Evolutionary conservation across 2,888 invertebrate species (phyloP).

Genomic region (Acleris laterana): DNA sequence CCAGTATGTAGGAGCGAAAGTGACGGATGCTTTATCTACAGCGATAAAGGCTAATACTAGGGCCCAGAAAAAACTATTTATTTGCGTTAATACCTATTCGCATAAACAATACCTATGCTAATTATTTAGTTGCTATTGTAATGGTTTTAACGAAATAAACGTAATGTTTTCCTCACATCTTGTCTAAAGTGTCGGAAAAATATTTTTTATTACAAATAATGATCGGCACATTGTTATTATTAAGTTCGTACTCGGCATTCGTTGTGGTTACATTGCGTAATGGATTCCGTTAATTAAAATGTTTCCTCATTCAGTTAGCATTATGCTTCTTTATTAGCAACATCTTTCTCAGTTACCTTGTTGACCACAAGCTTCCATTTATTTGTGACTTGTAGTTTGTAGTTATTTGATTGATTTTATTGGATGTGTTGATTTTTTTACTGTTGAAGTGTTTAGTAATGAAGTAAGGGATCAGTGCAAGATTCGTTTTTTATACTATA

Average conservation of each 20-base stretch:
- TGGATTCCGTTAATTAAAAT: not conserved
- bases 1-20: too few relatives aligned
- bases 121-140: too few relatives aligned
- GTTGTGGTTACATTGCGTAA: not conserved
- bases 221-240: not conserved
- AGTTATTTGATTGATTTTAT: not conserved
- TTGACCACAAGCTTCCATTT: not conserved
- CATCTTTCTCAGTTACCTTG: not conserved
- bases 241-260: not conserved
- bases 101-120: too few relatives aligned
- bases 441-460: not conserved
- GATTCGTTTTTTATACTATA: not conserved
- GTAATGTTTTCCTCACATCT: not conserved
- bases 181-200: not conserved
- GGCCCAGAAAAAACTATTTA: too few relatives aligned
- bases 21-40: too few relatives aligned
- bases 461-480: too few relatives aligned
- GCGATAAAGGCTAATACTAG: too few relatives aligned
- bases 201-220: conserved; percentile 1
- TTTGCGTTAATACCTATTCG: too few relatives aligned
- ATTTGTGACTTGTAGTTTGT: not conserved
- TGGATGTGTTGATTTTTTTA: not conserved
- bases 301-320: not conserved
- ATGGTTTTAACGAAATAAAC: too few relatives aligned
- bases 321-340: not conserved